Evolutionary conservation across 2,797 vertebrate species (phyloP).

Genomic region (Pantherophis vulpinus): DNA sequence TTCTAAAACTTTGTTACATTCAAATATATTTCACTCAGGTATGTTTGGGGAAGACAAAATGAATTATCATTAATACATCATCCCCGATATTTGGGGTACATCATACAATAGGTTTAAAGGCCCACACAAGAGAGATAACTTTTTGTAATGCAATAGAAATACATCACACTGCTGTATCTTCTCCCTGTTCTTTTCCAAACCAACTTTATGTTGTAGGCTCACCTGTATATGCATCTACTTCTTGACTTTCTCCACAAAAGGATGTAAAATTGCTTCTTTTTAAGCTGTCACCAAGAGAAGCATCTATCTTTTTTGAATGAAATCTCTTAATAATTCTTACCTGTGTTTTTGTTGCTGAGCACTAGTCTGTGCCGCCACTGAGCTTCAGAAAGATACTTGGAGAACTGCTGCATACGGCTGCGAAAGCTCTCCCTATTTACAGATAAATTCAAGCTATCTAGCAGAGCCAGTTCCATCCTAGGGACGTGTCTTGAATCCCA

Average conservation of each 20-base stretch:
- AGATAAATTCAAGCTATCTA: slow-evolving; percentile 77
- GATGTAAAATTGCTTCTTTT: background rate
- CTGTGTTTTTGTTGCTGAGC: slow-evolving; percentile 81
- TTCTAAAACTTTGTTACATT: background rate
- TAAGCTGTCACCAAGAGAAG: background rate
- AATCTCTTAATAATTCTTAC: slow-evolving; percentile 50
- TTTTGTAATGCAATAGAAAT: background rate
- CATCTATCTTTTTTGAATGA: background rate
- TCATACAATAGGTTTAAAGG: background rate
- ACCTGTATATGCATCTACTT: background rate
- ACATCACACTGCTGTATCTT: background rate
- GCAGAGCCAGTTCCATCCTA: slow-evolving; percentile 69
- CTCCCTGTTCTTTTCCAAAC: background rate
- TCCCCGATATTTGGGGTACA: background rate
- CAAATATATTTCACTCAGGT: background rate
- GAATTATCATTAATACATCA: background rate
- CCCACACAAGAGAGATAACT: background rate
- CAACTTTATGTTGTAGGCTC: background rate
- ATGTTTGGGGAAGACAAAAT: background rate
- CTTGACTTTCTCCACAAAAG: background rate
- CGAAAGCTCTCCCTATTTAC: slow-evolving; percentile 78
- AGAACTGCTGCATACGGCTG: slow-evolving; percentile 80
- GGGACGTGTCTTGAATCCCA: slow-evolving; percentile 66
- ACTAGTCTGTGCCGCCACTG: slow-evolving; percentile 94
- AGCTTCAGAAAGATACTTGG: slow-evolving; percentile 90